phyloP scores from a whole-genome alignment of 2,113 vertebrate genomes.

The Ursus arctos region DNA sequence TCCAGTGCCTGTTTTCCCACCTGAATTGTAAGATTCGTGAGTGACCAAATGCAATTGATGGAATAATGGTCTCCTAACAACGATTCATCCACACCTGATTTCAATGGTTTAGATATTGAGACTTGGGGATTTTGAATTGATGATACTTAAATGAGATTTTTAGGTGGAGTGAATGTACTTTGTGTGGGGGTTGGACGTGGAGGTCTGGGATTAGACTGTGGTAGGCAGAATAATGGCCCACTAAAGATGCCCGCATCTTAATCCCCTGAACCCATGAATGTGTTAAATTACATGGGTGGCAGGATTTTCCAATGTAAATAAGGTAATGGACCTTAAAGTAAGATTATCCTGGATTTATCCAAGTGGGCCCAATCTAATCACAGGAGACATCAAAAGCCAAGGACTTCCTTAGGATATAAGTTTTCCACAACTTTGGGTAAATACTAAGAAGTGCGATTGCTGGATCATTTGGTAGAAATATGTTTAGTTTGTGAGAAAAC shows the following conservation, averaged over 20 bases:
- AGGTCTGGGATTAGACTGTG: background rate
- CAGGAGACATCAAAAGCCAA: background rate
- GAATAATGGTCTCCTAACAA: background rate
- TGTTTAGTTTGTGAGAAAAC: background rate
- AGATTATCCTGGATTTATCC: background rate
- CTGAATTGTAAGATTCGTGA: background rate
- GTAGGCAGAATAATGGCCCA: background rate
- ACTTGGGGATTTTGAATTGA: background rate
- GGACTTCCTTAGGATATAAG: background rate
- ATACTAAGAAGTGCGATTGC: background rate
- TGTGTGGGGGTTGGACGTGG: background rate
- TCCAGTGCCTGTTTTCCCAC: background rate
- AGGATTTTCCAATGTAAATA: background rate
- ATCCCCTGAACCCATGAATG: background rate
- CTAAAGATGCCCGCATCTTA: background rate
- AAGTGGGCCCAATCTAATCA: background rate
- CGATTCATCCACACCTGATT: background rate
- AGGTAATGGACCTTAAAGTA: background rate
- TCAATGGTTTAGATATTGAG: background rate
- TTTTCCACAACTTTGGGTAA: background rate
- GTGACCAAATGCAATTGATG: background rate
- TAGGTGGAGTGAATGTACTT: background rate
- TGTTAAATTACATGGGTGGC: background rate
- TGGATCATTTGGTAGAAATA: background rate
- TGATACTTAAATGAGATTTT: background rate